Evolutionary conservation across 2,888 invertebrate genomes (phyloP).

Genomic region (Minunthozetes semirufus): DNA sequence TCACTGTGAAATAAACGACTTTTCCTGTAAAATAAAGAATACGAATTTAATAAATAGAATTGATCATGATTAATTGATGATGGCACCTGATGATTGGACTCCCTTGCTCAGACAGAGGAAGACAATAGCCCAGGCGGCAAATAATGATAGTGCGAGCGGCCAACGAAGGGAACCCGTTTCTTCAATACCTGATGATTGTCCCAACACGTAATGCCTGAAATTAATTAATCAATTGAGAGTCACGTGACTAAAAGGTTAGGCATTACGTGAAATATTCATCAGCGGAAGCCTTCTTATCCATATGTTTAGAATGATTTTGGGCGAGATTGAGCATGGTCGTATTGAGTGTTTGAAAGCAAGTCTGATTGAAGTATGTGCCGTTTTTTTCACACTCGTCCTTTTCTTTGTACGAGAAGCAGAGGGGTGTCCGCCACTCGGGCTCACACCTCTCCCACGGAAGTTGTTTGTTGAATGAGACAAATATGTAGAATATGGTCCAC

Average conservation of each 20-base stretch:
- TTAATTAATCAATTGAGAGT: constrained; percentile 45
- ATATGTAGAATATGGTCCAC: constrained; percentile 71
- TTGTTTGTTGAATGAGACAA: constrained; percentile 51
- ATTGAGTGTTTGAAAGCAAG: constrained; percentile 37
- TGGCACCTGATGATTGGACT: constrained; percentile 43
- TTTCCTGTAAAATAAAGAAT: constrained; percentile 42
- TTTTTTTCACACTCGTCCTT: constrained; percentile 33
- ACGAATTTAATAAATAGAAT: background rate
- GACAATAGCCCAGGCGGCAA: constrained; percentile 66
- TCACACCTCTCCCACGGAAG: constrained; percentile 68
- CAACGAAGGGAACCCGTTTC: constrained; percentile 49
- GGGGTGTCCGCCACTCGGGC: constrained; percentile 41
- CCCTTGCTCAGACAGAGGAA: constrained; percentile 44
- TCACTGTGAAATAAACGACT: constrained; percentile 64
- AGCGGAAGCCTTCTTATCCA: constrained; percentile 5
- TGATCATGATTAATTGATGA: background rate
- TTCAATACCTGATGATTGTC: constrained; percentile 62
- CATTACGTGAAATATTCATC: constrained; percentile 42
- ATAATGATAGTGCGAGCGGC: constrained; percentile 65
- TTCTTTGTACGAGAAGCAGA: constrained; percentile 33
- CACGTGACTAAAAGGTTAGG: constrained; percentile 63
- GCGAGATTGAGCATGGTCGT: constrained; percentile 30
- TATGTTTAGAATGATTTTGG: constrained; percentile 29
- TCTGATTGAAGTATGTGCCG: constrained; percentile 37
- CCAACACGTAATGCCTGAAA: constrained; percentile 56